Conservation (phyloP, 1,140 invertebrate genomes). For the Macrotrachela quadricornifera region DNA sequence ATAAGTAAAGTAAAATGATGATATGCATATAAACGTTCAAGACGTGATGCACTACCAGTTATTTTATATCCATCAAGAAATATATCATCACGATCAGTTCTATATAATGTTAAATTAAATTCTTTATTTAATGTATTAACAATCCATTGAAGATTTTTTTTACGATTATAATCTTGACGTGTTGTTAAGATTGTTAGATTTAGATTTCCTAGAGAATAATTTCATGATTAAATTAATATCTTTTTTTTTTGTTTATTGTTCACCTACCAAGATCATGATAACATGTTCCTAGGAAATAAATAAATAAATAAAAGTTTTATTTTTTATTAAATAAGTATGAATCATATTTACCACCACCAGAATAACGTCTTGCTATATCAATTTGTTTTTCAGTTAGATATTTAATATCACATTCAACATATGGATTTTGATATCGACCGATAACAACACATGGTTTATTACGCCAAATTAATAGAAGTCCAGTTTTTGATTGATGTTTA, state of each 20-base stretch:
- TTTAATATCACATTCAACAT: slow-evolving; percentile 58
- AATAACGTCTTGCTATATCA: slow-evolving; percentile 57
- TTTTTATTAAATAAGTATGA: no score
- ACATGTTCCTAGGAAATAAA: slow-evolving; percentile 37
- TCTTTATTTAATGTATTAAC: slow-evolving; percentile 48
- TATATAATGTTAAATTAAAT: slow-evolving; percentile 48
- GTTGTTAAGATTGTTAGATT: slow-evolving; percentile 43
- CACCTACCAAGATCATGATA: slow-evolving; percentile 77
- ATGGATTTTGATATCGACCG: slow-evolving; percentile 87
- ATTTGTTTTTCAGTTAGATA: slow-evolving; percentile 36
- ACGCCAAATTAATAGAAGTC: slow-evolving; percentile 59
- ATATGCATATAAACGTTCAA: slow-evolving; percentile 60
- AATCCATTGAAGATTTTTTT: slow-evolving; percentile 51
- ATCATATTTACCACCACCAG: slow-evolving; percentile 58
- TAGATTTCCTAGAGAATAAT: neutral
- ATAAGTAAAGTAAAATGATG: slow-evolving; percentile 80
- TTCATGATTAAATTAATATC: neutral
- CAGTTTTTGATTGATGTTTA: slow-evolving; percentile 1
- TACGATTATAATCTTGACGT: slow-evolving; percentile 51
- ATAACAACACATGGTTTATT: slow-evolving; percentile 82
- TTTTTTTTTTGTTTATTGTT: slow-evolving; percentile 35
- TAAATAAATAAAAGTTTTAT: no score
- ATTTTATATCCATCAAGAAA: slow-evolving; percentile 59
- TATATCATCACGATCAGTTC: slow-evolving; percentile 60
- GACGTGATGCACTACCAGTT: slow-evolving; percentile 63